A percentile compares a stretch with the other conserved stretches of the same genome.
Evolutionary conservation across 2,797 vertebrate species (phyloP).

Genomic region (Peromyscus eremicus): DNA sequence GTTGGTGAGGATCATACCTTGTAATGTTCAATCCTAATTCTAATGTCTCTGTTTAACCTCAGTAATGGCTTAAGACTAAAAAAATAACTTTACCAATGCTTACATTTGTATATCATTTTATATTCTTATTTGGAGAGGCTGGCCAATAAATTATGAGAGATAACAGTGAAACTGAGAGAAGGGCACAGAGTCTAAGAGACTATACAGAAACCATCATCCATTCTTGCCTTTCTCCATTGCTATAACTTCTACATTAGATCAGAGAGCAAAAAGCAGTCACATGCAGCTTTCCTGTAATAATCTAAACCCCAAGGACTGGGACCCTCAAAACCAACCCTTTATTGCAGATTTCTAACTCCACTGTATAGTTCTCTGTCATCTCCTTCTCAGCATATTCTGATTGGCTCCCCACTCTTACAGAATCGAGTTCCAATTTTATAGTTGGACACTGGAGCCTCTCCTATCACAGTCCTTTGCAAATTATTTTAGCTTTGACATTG

Average conservation of each 20-base stretch:
- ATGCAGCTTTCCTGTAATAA: constrained; percentile 48
- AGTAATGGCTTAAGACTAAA: not conserved
- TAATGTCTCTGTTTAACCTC: not conserved
- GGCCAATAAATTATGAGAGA: not conserved
- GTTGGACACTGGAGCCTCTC: not conserved
- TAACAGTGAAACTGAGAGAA: not conserved
- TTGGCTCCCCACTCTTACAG: not conserved
- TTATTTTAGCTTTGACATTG: constrained; percentile 39
- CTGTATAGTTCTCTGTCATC: not conserved
- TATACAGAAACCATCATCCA: not conserved
- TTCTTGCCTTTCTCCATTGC: not conserved
- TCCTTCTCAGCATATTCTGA: constrained; percentile 1
- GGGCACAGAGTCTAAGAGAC: not conserved
- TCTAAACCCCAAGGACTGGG: not conserved
- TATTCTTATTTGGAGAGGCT: not conserved
- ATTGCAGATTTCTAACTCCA: not conserved
- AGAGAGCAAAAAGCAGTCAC: not conserved
- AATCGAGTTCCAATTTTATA: constrained; percentile 22
- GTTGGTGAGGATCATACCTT: not conserved
- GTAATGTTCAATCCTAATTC: not conserved
- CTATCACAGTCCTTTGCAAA: constrained; percentile 11
- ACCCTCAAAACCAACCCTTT: not conserved
- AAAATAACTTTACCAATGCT: not conserved
- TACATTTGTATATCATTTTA: constrained; percentile 7
- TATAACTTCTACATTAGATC: not conserved